Conservation (phyloP, 1,140 invertebrate genomes). For the Macrotrachela quadricornifera region DNA sequence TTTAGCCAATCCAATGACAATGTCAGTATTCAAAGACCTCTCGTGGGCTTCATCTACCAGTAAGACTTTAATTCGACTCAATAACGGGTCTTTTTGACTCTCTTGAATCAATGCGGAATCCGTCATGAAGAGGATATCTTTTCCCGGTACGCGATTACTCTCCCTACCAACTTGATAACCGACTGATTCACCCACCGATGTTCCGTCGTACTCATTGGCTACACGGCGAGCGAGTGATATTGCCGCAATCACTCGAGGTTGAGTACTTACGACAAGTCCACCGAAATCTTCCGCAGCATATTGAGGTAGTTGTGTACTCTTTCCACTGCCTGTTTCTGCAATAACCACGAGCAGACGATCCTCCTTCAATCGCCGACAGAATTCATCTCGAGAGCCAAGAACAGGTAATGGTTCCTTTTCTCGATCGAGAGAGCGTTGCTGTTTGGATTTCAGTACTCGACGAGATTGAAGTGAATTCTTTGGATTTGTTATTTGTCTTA, state of each 20-base stretch:
- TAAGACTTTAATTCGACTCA: constrained; percentile 79
- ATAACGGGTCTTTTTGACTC: constrained; percentile 70
- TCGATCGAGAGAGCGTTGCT: too few species aligned
- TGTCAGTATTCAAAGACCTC: constrained; percentile 83
- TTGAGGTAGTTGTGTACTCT: neutral
- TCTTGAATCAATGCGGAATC: constrained; percentile 88
- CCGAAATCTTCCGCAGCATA: neutral
- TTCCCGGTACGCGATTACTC: constrained; percentile 37
- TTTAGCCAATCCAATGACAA: constrained; percentile 54
- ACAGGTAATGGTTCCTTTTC: too few species aligned
- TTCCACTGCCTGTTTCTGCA: neutral
- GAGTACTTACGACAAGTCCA: constrained; percentile 58
- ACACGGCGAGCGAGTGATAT: neutral
- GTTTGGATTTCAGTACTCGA: too few species aligned
- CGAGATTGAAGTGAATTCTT: too few species aligned
- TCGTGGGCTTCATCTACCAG: constrained; percentile 99
- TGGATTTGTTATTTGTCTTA: too few species aligned
- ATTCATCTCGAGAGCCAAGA: too few species aligned
- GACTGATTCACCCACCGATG: neutral
- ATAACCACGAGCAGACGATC: too few species aligned
- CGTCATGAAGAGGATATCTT: constrained; percentile 95
- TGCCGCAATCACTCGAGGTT: constrained; percentile 34
- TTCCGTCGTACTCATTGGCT: neutral
- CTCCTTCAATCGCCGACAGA: too few species aligned
- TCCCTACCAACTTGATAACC: constrained; percentile 29